Percentiles rank a stretch among this genome's conserved stretches.
Conservation (phyloP, 2,113 vertebrate species). For the Ceratotherium simum region DNA sequence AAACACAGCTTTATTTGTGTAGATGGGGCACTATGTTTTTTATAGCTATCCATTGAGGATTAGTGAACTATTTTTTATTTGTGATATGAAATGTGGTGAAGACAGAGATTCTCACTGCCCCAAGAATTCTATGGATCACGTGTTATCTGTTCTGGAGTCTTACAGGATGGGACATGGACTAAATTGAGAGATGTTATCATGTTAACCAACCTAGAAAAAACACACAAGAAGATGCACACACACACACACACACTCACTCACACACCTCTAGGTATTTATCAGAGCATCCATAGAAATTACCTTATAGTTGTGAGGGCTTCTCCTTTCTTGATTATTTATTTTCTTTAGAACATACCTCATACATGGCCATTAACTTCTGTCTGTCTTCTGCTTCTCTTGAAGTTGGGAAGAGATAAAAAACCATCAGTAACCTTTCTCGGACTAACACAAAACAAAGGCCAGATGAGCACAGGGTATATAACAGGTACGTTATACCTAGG, state of each 20-base stretch:
- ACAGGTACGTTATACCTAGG: not conserved
- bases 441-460: not conserved
- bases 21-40: not conserved
- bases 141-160: not conserved
- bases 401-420: not conserved
- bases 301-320: not conserved
- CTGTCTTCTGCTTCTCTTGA: not conserved
- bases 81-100: not conserved
- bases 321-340: not conserved
- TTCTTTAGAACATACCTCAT: not conserved
- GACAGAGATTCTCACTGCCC: not conserved
- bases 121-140: not conserved
- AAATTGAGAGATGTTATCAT: not conserved
- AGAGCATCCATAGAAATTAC: not conserved
- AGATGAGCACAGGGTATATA: not conserved
- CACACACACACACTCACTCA: not conserved
- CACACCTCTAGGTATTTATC: not conserved
- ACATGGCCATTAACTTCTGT: not conserved
- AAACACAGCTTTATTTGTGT: not conserved
- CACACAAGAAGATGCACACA: not conserved
- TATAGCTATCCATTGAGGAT: not conserved
- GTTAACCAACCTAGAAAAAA: not conserved
- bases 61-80: not conserved
- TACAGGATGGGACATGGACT: not conserved
- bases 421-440: not conserved